Base-by-base conservation (phyloP, 2,888 invertebrate genomes). In the Mythimna lalbum region DNA sequence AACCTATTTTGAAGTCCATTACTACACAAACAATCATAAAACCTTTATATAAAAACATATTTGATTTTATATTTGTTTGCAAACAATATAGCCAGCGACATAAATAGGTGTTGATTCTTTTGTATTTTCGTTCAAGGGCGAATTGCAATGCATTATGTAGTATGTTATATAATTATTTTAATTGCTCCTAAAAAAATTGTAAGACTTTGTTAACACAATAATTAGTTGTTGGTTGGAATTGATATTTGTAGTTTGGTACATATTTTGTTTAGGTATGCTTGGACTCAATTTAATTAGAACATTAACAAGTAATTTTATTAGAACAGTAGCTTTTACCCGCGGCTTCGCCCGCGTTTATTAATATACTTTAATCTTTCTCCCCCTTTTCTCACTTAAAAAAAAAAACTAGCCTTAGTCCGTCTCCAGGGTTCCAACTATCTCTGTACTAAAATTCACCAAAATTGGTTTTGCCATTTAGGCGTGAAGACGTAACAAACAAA, bases 101-200 rank as follows among this genome's bases (percentile, higher is more conserved):
- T 39, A 71, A 56, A 63, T 55, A 76, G 59, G 67, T 70, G 64
- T 70, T 65, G 27, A 52, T 60, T 71, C 78, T 75, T 63, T 68
- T 69, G 55, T 53, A 27, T 19, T 33, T 47, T 23, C 53, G 70
- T 62, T 84, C 83, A 83, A 83, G 83, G 84, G 1, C 76, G 36
- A 43, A 43, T 17, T 43, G 43, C 43, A 19, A 23, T 19, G n/a
- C 43, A 53, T 68, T 64, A 50, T 71, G 63, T 62, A 43, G 31
- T 27, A 27, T 31, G 67, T 67, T 66, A 63, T 31, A 43, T 74
- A 74, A 80, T 73, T 56, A 83, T 77, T 76, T 77, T 83, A 74
- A 83, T 83, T 73, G 62, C 31, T 60, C 49, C 33, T 76, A 39
- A 67, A 78, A 66, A 57, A 39, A 14, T 33, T 71, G 47, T 63